Base-by-base conservation (phyloP, 2,888 invertebrate genomes). In the Leptopilina myrica region DNA sequence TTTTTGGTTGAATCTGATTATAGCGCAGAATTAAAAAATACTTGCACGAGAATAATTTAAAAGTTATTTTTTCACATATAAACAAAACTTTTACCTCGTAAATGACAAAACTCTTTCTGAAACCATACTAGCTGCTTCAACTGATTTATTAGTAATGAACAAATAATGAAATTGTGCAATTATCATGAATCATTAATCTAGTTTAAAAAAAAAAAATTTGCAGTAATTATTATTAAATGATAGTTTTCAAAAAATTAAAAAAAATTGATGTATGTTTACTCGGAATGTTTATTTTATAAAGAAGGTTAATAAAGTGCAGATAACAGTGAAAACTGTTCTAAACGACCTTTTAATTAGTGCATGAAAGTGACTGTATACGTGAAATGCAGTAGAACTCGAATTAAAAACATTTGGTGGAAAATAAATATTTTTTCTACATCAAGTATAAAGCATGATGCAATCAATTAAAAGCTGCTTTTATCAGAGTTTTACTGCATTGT, bases 281-380 rank as follows among this genome's bases (percentile, higher is more conserved):
- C 2, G 5, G n/a, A 20, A 62, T 15, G 20, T 20, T 8, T n/a
- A 43, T 14, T 12, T 40, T n/a, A 26, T n/a, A 40, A 65, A 11
- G 33, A 65, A 40, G 14, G n/a, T 33, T 65, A 40, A 40, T n/a
- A 26, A 53, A 69, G 26, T 69, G 26, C 69, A 69, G 53, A 69
- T 26, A 49, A 4, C 11, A 69, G 53, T 69, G 8, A 53, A 62
- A 53, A 26, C 26, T 33, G 69, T 26, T 26, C 26, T 26, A 69
- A 53, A 69, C 69, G 69, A 69, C 14, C 53, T 53, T 69, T 53
- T 53, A 69, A 69, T 26, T 14, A 20, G 62, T 62, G 62, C 62
- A 62, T 20, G 20, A 62, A 62, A 62, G 62, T 62, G 20, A 20
- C 62, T 20, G n/a, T 43, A 62, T 59, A 62, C 20, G 2, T 62